phyloP scores from a whole-genome alignment of 1,140 invertebrate genomes.

The Cyclina sinensis region DNA sequence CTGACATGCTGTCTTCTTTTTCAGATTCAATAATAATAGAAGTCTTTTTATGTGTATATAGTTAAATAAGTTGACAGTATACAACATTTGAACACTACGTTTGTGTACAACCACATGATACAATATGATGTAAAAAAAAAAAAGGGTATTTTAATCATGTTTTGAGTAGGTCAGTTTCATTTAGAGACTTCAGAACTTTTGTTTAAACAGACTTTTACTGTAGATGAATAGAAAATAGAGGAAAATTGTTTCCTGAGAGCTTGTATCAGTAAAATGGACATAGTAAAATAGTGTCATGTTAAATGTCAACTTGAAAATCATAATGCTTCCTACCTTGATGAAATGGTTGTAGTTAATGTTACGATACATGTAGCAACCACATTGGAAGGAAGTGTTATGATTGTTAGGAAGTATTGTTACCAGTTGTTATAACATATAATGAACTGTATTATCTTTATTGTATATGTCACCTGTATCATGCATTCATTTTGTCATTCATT shows the following conservation, averaged over 20 bases:
- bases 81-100: too few relatives aligned
- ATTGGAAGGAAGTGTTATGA: background rate
- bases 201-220: background rate
- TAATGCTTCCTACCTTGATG: background rate
- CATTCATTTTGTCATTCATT: conserved; percentile 69
- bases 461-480: conserved; percentile 69
- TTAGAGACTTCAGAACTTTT: too few relatives aligned
- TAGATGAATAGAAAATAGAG: background rate
- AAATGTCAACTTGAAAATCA: background rate
- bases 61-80: background rate
- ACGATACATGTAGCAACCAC: too few relatives aligned
- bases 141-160: too few relatives aligned
- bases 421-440: conserved; percentile 23
- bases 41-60: background rate
- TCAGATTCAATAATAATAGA: background rate
- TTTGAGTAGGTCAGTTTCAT: too few relatives aligned
- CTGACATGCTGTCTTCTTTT: background rate
- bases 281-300: background rate
- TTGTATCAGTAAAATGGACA: too few relatives aligned
- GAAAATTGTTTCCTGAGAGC: too few relatives aligned
- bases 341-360: too few relatives aligned
- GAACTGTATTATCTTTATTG: background rate
- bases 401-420: background rate
- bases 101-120: too few relatives aligned
- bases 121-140: too few relatives aligned